Evolutionary conservation across 1,140 invertebrate species (phyloP).

Genomic region (Limonius californicus): DNA sequence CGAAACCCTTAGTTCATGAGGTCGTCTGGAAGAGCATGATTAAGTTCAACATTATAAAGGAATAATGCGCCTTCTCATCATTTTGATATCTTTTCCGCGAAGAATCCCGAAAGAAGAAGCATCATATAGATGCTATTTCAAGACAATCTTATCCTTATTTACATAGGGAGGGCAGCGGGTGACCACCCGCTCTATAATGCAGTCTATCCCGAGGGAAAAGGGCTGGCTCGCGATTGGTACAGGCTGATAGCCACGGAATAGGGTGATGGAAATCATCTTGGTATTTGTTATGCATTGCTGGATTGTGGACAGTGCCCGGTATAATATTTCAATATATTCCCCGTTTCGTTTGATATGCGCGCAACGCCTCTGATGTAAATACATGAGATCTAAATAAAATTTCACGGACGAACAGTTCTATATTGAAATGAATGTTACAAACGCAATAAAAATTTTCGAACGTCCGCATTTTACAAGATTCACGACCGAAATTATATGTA

Average conservation of each 20-base stretch:
- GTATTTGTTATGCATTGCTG: constrained; percentile 44
- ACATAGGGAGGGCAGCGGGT: constrained; percentile 33
- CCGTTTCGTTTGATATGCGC: constrained; percentile 20
- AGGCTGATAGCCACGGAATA: constrained; percentile 30
- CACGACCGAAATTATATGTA: background rate
- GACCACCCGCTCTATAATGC: constrained; percentile 22
- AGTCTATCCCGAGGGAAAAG: constrained; percentile 22
- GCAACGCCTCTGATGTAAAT: constrained; percentile 30
- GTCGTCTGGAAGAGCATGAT: background rate
- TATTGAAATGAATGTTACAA: constrained; percentile 28
- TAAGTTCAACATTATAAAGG: background rate
- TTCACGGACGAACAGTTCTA: constrained; percentile 35
- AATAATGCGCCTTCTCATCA: constrained; percentile 3
- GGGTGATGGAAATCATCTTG: constrained; percentile 36
- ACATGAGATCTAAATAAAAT: constrained; percentile 25
- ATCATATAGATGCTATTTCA: constrained; percentile 24
- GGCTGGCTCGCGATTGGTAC: constrained; percentile 30
- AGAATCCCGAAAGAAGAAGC: constrained; percentile 5
- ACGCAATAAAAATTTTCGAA: constrained; percentile 8
- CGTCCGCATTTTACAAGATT: constrained; percentile 3
- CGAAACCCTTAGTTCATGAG: no score
- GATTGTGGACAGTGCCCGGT: constrained; percentile 39
- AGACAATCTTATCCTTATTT: constrained; percentile 40
- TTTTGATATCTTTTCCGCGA: constrained; percentile 12
- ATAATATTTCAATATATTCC: constrained; percentile 44